Percentiles rank a stretch among this genome's conserved stretches.
These are phyloP conservation scores for Coelopa frigida DNA, from an alignment of 1,140 invertebrate genomes.

Conservation along the genomic window DNA sequence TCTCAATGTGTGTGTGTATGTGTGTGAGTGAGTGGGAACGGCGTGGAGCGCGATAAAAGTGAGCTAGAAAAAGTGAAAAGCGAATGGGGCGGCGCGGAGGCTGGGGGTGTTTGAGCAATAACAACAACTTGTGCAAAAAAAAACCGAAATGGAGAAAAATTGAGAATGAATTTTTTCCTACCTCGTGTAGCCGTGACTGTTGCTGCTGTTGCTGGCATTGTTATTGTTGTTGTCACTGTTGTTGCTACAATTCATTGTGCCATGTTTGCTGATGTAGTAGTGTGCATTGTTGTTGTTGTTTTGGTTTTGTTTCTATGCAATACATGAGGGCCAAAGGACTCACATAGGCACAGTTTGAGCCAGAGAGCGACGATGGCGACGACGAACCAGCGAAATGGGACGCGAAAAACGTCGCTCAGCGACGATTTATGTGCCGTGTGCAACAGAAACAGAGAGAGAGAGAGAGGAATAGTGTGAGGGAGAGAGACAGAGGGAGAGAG, in stretches of 20 bases:
- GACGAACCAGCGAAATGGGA: not conserved
- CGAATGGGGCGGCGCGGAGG: not conserved
- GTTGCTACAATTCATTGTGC: not conserved
- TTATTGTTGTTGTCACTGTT: conserved; percentile 6
- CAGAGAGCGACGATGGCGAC: not conserved
- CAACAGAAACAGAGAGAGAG: no score
- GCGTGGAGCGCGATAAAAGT: not conserved
- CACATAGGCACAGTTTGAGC: not conserved
- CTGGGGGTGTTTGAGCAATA: conserved; percentile 7
- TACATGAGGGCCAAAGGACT: not conserved
- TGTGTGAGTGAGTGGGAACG: not conserved
- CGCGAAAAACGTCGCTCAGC: no score
- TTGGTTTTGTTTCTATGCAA: no score
- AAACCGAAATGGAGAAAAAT: no score
- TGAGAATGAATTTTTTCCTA: no score
- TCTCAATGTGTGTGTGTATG: conserved; percentile 4
- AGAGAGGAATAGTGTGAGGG: no score
- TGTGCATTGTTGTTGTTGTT: no score
- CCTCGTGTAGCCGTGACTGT: no score
- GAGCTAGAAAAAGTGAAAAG: conserved; percentile 6
- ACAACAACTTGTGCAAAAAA: no score
- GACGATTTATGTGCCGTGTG: no score
- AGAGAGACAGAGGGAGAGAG: no score
- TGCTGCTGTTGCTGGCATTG: not conserved
- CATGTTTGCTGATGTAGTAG: not conserved